Conservation (phyloP, 2,113 vertebrate genomes). For the Callipepla californica region DNA sequence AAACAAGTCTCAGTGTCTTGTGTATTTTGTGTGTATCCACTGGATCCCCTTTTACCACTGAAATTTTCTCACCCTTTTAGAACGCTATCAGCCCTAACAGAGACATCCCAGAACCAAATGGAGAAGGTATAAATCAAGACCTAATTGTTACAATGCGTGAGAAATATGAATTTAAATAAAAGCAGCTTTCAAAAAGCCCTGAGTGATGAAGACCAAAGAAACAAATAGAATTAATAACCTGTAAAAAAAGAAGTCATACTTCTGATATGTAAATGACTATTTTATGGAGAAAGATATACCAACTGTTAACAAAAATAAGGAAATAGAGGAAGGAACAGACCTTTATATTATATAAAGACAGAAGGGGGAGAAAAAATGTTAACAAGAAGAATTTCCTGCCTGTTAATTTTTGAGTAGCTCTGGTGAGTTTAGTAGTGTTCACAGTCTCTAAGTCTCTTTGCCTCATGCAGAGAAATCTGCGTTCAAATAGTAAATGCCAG, state of each 20-base stretch:
- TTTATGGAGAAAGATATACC: conserved; percentile 34
- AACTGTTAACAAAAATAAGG: background rate
- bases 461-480: background rate
- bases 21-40: background rate
- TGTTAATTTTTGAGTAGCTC: background rate
- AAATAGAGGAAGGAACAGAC: background rate
- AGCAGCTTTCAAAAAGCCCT: conserved; percentile 25
- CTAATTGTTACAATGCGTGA: conserved; percentile 37
- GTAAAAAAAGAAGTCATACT: conserved; percentile 23
- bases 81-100: background rate
- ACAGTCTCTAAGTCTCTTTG: background rate
- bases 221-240: conserved; percentile 24
- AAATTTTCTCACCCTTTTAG: background rate
- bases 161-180: conserved; percentile 59
- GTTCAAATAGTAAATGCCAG: background rate
- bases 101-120: background rate
- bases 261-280: conserved; percentile 29
- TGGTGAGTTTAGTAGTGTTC: background rate
- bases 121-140: conserved; percentile 23
- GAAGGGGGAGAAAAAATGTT: background rate
- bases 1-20: background rate
- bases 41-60: background rate
- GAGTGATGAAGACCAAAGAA: conserved; percentile 19
- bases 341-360: background rate
- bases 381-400: background rate